Percentiles rank a stretch among this genome's conserved stretches.
Conservation (phyloP, 2,888 invertebrate species). For the Drosophila mimica region DNA sequence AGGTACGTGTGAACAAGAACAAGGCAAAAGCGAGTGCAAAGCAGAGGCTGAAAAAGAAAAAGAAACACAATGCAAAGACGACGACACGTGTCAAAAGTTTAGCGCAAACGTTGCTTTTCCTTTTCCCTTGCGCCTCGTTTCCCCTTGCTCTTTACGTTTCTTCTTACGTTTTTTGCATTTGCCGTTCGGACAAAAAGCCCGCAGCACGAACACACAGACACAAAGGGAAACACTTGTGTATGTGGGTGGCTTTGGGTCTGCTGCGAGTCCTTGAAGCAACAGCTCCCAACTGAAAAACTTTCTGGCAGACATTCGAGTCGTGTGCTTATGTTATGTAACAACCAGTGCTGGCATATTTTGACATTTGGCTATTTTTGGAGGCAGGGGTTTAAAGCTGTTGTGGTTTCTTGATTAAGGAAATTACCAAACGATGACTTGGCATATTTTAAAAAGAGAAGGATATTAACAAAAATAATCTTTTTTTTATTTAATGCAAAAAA, state of each 20-base stretch:
- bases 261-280: conserved; percentile 75
- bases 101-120: conserved; percentile 39
- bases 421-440: not conserved
- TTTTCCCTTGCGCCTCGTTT: conserved; percentile 7
- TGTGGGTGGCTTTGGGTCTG: conserved; percentile 10
- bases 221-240: conserved; percentile 3
- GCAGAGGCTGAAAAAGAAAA: not conserved
- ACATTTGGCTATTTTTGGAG: not conserved
- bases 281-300: conserved; percentile 38
- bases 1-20: not conserved
- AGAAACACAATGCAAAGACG: conserved; percentile 14
- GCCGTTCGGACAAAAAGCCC: conserved; percentile 29
- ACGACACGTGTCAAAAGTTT: conserved; percentile 69
- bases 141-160: conserved; percentile 3
- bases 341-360: not conserved
- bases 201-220: conserved; percentile 14
- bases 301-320: conserved; percentile 11
- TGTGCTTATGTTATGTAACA: conserved; percentile 30
- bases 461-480: not conserved
- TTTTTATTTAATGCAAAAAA: not conserved
- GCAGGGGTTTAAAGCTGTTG: not conserved
- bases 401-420: not conserved
- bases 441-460: not conserved
- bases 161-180: conserved; percentile 34
- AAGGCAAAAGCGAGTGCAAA: conserved; percentile 1